phyloP scores from a whole-genome alignment of 1,140 invertebrate species.

The Lanistes nyassanus region DNA sequence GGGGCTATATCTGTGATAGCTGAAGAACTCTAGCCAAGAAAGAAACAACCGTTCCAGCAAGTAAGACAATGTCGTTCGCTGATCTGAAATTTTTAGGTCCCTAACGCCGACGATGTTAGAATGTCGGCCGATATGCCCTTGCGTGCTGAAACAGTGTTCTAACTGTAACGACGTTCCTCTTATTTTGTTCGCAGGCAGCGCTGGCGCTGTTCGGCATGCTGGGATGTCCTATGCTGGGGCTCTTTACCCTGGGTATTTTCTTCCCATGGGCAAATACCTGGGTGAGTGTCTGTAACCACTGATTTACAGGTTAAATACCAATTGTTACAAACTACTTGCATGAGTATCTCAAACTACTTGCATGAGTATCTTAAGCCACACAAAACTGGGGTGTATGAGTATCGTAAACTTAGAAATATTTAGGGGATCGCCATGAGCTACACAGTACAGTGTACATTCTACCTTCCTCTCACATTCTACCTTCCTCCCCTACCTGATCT shows the following conservation, averaged over 20 bases:
- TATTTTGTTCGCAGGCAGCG: conserved; percentile 71
- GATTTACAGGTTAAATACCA: too few species aligned
- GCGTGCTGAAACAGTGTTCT: too few species aligned
- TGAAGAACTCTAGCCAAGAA: too few species aligned
- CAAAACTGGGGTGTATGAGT: neutral
- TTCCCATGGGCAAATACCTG: conserved; percentile 62
- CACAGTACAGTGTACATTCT: neutral
- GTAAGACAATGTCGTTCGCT: too few species aligned
- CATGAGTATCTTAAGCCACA: neutral
- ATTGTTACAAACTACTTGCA: too few species aligned
- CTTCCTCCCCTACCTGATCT: neutral
- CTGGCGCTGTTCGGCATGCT: conserved; percentile 58
- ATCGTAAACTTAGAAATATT: neutral
- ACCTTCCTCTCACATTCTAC: neutral
- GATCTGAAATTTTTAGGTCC: too few species aligned
- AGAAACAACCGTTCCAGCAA: too few species aligned
- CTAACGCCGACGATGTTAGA: too few species aligned
- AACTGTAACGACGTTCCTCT: neutral
- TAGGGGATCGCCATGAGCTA: neutral
- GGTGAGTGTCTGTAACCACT: too few species aligned
- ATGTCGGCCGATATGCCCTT: too few species aligned
- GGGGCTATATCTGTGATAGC: too few species aligned
- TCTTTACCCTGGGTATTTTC: conserved; percentile 64
- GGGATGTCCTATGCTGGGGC: conserved; percentile 55
- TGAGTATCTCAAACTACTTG: too few species aligned